Evolutionary conservation across 1,140 invertebrate genomes (phyloP).

Genomic region (Drosophila takahashii): DNA sequence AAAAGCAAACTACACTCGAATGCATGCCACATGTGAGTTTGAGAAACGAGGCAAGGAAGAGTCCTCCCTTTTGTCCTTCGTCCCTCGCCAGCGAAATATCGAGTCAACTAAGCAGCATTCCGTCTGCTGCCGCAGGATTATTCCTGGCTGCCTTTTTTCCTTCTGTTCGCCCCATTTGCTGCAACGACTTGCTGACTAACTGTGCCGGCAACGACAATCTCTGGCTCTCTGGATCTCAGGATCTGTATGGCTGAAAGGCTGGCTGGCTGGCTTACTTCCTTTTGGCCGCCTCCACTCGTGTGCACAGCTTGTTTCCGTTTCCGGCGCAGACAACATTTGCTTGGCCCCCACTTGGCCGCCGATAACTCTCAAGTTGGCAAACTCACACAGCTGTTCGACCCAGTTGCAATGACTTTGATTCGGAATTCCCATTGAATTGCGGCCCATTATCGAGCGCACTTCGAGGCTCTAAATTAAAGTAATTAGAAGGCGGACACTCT

Average conservation of each 20-base stretch:
- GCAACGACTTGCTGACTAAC: slow-evolving; percentile 55
- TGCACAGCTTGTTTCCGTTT: slow-evolving; percentile 77
- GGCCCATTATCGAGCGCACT: slow-evolving; percentile 10
- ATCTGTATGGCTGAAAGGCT: slow-evolving; percentile 12
- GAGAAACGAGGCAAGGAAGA: slow-evolving; percentile 2
- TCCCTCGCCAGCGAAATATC: slow-evolving; percentile 13
- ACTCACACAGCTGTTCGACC: slow-evolving; percentile 47
- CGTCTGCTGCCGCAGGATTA: slow-evolving; percentile 51
- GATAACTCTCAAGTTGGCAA: slow-evolving; percentile 56
- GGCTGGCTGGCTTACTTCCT: slow-evolving; percentile 58
- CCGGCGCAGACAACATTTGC: slow-evolving; percentile 73
- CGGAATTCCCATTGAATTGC: slow-evolving; percentile 42
- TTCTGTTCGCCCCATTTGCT: slow-evolving; percentile 58
- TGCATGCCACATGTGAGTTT: slow-evolving; percentile 28
- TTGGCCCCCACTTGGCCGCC: slow-evolving; percentile 56
- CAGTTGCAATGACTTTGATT: slow-evolving; percentile 59
- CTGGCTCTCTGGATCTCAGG: slow-evolving; percentile 4
- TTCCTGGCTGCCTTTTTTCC: slow-evolving; percentile 24
- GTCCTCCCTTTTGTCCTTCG: neutral
- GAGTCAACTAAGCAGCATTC: slow-evolving; percentile 38
- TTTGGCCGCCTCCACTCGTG: slow-evolving; percentile 68
- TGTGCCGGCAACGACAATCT: slow-evolving; percentile 50
- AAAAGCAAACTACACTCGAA: slow-evolving; percentile 63
- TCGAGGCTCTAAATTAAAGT: slow-evolving; percentile 43
- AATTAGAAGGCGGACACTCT: slow-evolving; percentile 44